Conservation (phyloP, 2,797 vertebrate species). For the Epinephelus coioides region DNA sequence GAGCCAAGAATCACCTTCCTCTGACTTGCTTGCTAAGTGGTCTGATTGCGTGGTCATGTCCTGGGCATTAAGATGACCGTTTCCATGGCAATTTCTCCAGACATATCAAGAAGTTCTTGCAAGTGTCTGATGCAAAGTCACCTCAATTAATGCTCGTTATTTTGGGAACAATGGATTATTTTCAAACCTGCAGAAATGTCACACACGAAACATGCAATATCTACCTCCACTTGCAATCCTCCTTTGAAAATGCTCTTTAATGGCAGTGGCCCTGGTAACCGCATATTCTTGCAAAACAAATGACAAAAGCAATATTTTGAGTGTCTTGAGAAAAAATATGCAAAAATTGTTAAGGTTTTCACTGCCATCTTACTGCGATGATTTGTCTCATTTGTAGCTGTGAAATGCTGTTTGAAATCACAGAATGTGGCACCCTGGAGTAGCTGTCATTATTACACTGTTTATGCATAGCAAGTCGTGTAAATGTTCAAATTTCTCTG, state of each 20-base stretch:
- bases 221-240: neutral
- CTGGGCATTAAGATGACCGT: conserved; percentile 47
- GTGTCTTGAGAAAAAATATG: conserved; percentile 41
- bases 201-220: neutral
- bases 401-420: conserved; percentile 67
- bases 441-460: conserved; percentile 64
- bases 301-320: conserved; percentile 34
- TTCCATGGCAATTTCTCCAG: conserved; percentile 48
- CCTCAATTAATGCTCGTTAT: conserved; percentile 8
- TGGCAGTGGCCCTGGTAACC: conserved; percentile 5
- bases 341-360: conserved; percentile 43
- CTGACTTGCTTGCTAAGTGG: conserved; percentile 70
- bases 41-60: conserved; percentile 68
- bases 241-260: neutral
- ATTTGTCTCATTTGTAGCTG: conserved; percentile 62
- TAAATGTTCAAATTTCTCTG: conserved; percentile 64
- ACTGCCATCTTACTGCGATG: conserved; percentile 39
- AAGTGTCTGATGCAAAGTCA: conserved; percentile 43
- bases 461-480: conserved; percentile 57
- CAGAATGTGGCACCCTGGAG: conserved; percentile 49
- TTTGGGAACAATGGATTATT: conserved; percentile 14
- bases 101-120: conserved; percentile 37
- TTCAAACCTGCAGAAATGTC: neutral
- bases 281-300: conserved; percentile 30
- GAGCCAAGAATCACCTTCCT: conserved; percentile 69